Evolutionary conservation across 2,888 invertebrate genomes (phyloP).

Genomic region (Drosophila kanekoi): DNA sequence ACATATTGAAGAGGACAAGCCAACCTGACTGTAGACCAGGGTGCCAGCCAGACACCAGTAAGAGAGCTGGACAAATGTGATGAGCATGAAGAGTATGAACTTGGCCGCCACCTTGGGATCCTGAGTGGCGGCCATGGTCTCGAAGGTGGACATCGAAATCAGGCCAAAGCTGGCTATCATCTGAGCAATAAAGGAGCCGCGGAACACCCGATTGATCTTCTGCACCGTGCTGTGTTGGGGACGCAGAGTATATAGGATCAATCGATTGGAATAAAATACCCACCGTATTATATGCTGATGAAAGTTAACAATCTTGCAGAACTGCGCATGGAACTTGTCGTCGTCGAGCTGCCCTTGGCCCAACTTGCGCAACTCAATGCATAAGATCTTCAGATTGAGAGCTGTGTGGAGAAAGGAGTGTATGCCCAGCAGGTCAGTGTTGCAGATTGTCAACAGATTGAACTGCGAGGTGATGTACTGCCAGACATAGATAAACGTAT

Average conservation of each 20-base stretch:
- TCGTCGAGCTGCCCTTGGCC: conserved; percentile 32
- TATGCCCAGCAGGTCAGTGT: conserved; percentile 69
- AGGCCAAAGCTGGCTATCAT: conserved; percentile 76
- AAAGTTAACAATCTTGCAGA: conserved; percentile 62
- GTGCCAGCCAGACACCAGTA: conserved; percentile 80
- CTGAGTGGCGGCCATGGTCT: conserved; percentile 65
- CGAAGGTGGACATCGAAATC: conserved; percentile 81
- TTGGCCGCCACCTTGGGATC: conserved; percentile 73
- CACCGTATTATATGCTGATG: conserved; percentile 81
- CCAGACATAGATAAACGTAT: conserved; percentile 59
- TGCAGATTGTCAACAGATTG: conserved; percentile 63
- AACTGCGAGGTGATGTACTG: conserved; percentile 55
- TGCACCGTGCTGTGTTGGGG: conserved; percentile 36
- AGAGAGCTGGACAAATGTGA: conserved; percentile 75
- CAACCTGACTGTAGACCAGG: conserved; percentile 71
- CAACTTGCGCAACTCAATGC: conserved; percentile 65
- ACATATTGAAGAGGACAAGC: neutral
- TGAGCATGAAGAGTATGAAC: conserved; percentile 73
- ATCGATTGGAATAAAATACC: neutral
- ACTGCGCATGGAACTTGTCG: conserved; percentile 45
- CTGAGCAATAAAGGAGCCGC: conserved; percentile 75
- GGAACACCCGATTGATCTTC: conserved; percentile 66
- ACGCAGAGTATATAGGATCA: neutral
- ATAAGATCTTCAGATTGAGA: conserved; percentile 74
- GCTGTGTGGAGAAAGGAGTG: conserved; percentile 69